phyloP scores from a whole-genome alignment of 2,797 vertebrate genomes.

The Lates japonicus region DNA sequence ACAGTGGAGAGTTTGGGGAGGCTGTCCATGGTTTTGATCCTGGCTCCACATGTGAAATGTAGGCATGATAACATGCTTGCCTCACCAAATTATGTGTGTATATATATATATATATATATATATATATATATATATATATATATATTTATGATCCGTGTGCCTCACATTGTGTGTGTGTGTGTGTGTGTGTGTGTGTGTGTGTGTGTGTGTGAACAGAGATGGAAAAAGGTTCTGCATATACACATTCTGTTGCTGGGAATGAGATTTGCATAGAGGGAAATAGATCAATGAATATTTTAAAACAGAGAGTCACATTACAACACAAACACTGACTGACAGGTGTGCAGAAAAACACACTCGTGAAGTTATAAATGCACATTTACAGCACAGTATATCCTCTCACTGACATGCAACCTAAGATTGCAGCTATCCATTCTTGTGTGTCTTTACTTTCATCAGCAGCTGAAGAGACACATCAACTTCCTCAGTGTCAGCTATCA shows the following conservation, averaged over 20 bases:
- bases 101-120: too few species aligned
- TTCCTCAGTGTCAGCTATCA: background rate
- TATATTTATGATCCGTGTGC: too few species aligned
- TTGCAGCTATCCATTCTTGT: background rate
- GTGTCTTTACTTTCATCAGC: slow-evolving; percentile 10
- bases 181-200: background rate
- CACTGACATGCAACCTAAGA: background rate
- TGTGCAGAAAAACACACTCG: background rate
- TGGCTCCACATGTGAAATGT: too few species aligned
- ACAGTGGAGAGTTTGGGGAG: too few species aligned
- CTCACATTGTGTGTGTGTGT: too few species aligned
- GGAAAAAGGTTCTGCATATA: background rate
- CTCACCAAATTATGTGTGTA: too few species aligned
- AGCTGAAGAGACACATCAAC: background rate
- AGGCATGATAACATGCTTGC: too few species aligned
- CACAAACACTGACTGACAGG: background rate
- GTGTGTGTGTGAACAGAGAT: background rate
- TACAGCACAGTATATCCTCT: background rate
- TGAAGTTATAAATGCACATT: slow-evolving; percentile 1
- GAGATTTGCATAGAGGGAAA: slow-evolving; percentile 22
- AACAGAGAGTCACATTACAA: background rate
- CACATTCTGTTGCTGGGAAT: background rate
- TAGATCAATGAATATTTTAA: slow-evolving; percentile 44
- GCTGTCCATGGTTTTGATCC: too few species aligned
- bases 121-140: too few species aligned